Conservation (phyloP, 1,140 invertebrate species). For the Oscheius sp. region DNA sequence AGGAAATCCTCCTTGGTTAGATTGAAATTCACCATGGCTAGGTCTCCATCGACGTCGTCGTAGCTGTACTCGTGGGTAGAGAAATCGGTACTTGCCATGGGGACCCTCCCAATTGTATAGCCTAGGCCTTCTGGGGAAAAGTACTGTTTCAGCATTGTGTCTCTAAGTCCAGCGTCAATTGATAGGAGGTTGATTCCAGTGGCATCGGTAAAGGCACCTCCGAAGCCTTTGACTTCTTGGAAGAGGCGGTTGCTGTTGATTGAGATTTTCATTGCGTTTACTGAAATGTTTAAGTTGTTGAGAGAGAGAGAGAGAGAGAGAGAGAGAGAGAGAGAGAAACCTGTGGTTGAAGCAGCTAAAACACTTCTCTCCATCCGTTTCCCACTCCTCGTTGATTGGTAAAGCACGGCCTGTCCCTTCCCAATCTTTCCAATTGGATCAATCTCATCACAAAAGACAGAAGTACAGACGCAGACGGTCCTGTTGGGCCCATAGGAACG, state of each 20-base stretch:
- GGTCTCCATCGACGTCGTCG: conserved; percentile 18
- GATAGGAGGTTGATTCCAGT: conserved; percentile 12
- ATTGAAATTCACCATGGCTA: conserved; percentile 14
- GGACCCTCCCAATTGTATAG: conserved; percentile 25
- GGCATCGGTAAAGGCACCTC: conserved; percentile 20
- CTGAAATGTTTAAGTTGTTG: neutral
- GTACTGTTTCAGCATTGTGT: conserved; percentile 11
- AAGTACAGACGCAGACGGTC: conserved; percentile 20
- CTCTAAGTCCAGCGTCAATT: neutral
- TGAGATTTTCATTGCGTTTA: neutral
- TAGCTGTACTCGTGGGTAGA: conserved; percentile 22
- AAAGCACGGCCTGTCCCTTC: neutral
- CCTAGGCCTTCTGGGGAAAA: conserved; percentile 8
- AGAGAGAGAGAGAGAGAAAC: neutral
- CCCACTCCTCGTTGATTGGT: neutral
- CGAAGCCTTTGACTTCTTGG: conserved; percentile 25
- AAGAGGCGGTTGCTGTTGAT: neutral
- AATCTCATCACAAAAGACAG: conserved; percentile 18
- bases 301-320: neutral
- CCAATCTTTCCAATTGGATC: neutral
- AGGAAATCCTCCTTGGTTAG: conserved; percentile 13
- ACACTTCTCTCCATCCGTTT: neutral
- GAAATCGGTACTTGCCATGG: conserved; percentile 24
- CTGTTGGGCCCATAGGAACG: too few relatives aligned
- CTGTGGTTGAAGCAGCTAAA: neutral